Evolutionary conservation across 2,888 invertebrate species (phyloP).

Genomic region (Maniola hyperantus): DNA sequence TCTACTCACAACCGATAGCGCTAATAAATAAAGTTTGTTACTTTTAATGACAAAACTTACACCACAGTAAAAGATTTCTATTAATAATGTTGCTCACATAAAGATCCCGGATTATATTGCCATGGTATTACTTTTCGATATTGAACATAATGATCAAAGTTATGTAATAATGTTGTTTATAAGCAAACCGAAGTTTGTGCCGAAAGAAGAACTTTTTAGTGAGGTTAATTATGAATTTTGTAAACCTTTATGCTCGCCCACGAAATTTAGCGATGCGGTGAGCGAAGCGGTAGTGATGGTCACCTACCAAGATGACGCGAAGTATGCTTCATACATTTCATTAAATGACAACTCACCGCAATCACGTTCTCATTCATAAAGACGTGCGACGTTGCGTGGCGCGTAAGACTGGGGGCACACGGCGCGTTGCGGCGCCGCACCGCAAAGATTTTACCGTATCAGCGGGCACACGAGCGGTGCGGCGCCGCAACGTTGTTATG

Average conservation of each 20-base stretch:
- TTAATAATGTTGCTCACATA: slow-evolving; percentile 12
- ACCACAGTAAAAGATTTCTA: slow-evolving; percentile 1
- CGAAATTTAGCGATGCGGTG: too few relatives aligned
- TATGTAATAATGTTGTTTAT: slow-evolving; percentile 1
- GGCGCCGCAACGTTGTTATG: too few relatives aligned
- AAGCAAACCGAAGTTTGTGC: neutral
- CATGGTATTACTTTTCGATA: slow-evolving; percentile 4
- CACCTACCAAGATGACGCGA: too few relatives aligned
- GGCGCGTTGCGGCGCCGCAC: too few relatives aligned
- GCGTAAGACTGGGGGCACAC: too few relatives aligned
- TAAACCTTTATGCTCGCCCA: neutral
- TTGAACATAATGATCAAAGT: slow-evolving; percentile 7
- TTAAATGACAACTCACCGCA: too few relatives aligned
- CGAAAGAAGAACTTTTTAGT: neutral
- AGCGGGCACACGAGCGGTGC: too few relatives aligned
- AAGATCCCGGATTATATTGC: slow-evolving; percentile 1
- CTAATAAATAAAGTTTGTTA: slow-evolving; percentile 16
- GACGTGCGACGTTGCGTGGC: too few relatives aligned
- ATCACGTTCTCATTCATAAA: too few relatives aligned
- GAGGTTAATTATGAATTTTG: neutral
- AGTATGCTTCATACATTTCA: too few relatives aligned
- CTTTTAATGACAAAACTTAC: slow-evolving; percentile 18
- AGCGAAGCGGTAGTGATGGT: too few relatives aligned
- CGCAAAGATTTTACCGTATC: too few relatives aligned
- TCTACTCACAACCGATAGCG: neutral